Conservation (phyloP, 1,140 invertebrate species). For the Mylabris phalerata region DNA sequence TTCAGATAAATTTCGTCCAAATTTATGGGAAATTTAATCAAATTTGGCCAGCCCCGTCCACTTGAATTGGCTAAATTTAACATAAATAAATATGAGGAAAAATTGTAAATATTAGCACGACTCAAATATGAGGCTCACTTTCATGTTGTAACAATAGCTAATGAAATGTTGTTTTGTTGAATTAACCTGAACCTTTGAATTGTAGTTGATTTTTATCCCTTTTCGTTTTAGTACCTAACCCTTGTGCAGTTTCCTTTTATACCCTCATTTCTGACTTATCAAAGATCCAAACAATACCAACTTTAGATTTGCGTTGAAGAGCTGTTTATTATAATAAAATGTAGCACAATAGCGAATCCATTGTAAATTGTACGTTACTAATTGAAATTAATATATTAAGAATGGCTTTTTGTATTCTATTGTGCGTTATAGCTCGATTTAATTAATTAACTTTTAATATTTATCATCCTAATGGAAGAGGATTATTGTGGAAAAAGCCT, state of each 20-base stretch:
- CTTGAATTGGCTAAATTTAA: too few relatives aligned
- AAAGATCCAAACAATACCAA: slow-evolving; percentile 11
- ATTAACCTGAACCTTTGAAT: not conserved
- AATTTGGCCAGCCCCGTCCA: too few relatives aligned
- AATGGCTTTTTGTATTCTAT: slow-evolving; percentile 13
- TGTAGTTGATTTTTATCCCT: too few relatives aligned
- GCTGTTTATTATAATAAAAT: slow-evolving; percentile 20
- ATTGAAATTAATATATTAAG: slow-evolving; percentile 22
- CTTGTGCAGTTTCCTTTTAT: not conserved
- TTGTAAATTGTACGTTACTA: slow-evolving; percentile 18
- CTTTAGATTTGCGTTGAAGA: slow-evolving; percentile 19
- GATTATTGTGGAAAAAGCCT: not conserved
- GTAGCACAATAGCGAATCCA: slow-evolving; percentile 19
- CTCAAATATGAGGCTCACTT: too few relatives aligned
- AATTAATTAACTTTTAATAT: slow-evolving; percentile 17
- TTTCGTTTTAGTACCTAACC: too few relatives aligned
- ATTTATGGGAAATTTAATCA: too few relatives aligned
- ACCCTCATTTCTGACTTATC: slow-evolving; percentile 3
- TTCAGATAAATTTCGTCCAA: too few relatives aligned
- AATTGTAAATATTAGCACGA: too few relatives aligned
- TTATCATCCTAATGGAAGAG: slow-evolving; percentile 11
- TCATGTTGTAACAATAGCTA: too few relatives aligned
- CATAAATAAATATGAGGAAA: too few relatives aligned
- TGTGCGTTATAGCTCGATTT: not conserved
- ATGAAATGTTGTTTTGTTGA: not conserved